phyloP scores from a whole-genome alignment of 2,888 invertebrate genomes.

The Pristionchus arcanus region DNA sequence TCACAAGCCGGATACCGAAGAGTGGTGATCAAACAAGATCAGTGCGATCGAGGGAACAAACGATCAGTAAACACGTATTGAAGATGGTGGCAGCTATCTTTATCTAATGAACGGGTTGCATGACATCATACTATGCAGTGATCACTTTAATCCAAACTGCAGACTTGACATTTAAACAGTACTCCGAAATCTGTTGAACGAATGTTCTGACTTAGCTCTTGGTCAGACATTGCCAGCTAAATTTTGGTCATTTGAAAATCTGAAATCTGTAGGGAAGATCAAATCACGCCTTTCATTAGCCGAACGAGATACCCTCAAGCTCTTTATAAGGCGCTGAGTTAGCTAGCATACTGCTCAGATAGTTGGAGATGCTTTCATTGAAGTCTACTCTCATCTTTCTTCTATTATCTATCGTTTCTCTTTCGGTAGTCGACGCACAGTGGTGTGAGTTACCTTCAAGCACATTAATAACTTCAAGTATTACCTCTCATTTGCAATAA shows the following conservation, averaged over 20 bases:
- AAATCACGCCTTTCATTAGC: not conserved
- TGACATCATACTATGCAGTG: not conserved
- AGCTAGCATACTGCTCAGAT: not conserved
- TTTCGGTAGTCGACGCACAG: not conserved
- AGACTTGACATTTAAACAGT: too few relatives aligned
- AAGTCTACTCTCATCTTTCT: not conserved
- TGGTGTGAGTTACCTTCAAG: not conserved
- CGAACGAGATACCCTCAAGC: not conserved
- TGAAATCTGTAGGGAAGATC: too few relatives aligned
- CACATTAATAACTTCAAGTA: too few relatives aligned
- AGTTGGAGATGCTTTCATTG: not conserved
- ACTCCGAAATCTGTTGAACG: too few relatives aligned
- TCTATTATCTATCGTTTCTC: not conserved
- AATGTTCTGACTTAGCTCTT: too few relatives aligned
- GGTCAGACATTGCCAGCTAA: too few relatives aligned
- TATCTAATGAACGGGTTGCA: not conserved
- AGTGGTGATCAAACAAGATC: not conserved
- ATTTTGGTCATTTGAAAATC: too few relatives aligned
- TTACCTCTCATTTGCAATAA: too few relatives aligned
- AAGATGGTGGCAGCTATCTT: not conserved
- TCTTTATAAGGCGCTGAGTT: not conserved
- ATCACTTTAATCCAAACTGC: not conserved
- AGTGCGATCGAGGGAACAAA: not conserved
- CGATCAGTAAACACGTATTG: not conserved
- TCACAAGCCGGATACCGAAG: too few relatives aligned